Evolutionary conservation across 2,888 invertebrate species (phyloP).

Genomic region (Neoaliturus tenellus): DNA sequence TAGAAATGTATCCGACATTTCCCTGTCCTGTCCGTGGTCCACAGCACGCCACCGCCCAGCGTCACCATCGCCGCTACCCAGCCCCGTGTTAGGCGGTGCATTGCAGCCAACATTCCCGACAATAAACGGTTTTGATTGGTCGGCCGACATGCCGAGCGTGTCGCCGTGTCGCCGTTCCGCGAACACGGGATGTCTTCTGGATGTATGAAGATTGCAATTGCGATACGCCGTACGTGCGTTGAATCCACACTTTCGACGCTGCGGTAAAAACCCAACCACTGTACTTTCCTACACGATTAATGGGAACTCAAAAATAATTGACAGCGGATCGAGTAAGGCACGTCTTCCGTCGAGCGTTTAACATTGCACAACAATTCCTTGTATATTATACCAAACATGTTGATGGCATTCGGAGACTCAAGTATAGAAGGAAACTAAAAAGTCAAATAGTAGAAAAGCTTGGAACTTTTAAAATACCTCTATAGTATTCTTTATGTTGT

Average conservation of each 20-base stretch:
- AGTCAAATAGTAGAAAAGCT: too few relatives aligned
- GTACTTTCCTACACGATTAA: slow-evolving; percentile 32
- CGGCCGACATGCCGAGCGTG: slow-evolving; percentile 11
- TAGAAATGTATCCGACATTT: too few relatives aligned
- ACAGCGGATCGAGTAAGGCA: not conserved
- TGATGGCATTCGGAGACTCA: too few relatives aligned
- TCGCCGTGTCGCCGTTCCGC: slow-evolving; percentile 12
- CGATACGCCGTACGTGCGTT: slow-evolving; percentile 42
- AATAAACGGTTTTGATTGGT: slow-evolving; percentile 46
- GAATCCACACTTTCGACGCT: slow-evolving; percentile 15
- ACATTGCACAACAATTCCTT: not conserved
- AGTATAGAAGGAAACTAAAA: too few relatives aligned
- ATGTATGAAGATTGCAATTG: slow-evolving; percentile 47
- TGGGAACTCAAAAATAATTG: slow-evolving; percentile 44
- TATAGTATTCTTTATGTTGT: too few relatives aligned
- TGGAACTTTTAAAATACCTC: too few relatives aligned
- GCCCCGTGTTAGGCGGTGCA: not conserved
- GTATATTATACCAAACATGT: too few relatives aligned
- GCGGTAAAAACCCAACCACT: slow-evolving; percentile 11
- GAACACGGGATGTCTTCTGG: not conserved
- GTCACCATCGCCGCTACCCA: too few relatives aligned
- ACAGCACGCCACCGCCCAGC: not conserved
- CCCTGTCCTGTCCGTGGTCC: not conserved
- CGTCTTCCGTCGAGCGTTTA: not conserved
- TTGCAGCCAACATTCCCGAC: slow-evolving; percentile 27